Conservation (phyloP, 2,888 invertebrate genomes). For the Agrochola litura region DNA sequence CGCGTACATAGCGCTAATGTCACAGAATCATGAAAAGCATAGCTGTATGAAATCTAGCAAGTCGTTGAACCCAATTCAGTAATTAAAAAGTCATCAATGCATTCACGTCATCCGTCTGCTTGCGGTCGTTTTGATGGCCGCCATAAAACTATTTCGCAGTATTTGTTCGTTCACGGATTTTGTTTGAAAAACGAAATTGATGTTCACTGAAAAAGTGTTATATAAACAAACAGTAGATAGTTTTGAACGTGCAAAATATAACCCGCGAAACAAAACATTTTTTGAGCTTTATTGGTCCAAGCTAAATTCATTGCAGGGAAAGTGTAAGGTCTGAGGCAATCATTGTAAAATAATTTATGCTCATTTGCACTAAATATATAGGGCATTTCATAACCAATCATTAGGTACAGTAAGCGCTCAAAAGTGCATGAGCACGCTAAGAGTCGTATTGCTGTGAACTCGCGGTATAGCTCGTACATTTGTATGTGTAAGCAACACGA, state of each 20-base stretch:
- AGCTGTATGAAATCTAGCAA: conserved; percentile 44
- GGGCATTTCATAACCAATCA: neutral
- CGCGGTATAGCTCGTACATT: too few relatives aligned
- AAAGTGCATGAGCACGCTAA: too few relatives aligned
- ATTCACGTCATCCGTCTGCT: conserved; percentile 75
- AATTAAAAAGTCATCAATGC: conserved; percentile 82
- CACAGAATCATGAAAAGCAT: conserved; percentile 36
- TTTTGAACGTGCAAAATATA: conserved; percentile 27
- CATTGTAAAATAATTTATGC: neutral
- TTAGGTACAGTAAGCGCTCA: too few relatives aligned
- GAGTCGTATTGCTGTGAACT: too few relatives aligned
- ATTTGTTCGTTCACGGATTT: conserved; percentile 66
- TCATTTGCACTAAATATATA: neutral
- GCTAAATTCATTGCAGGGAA: conserved; percentile 5
- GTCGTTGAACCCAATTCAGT: conserved; percentile 69
- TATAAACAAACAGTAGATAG: conserved; percentile 44
- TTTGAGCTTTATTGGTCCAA: conserved; percentile 13
- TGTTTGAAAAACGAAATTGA: conserved; percentile 66
- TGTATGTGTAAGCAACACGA: too few relatives aligned
- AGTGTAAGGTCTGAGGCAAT: neutral
- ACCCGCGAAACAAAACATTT: conserved; percentile 32
- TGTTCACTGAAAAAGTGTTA: conserved; percentile 55
- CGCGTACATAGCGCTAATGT: conserved; percentile 38
- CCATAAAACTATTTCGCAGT: conserved; percentile 77
- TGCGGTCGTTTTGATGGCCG: conserved; percentile 75